Percentiles rank a stretch among this genome's conserved stretches.
These are phyloP conservation scores for Drosophila ficusphila DNA, from an alignment of 1,140 invertebrate species.

Conservation along the genomic window DNA sequence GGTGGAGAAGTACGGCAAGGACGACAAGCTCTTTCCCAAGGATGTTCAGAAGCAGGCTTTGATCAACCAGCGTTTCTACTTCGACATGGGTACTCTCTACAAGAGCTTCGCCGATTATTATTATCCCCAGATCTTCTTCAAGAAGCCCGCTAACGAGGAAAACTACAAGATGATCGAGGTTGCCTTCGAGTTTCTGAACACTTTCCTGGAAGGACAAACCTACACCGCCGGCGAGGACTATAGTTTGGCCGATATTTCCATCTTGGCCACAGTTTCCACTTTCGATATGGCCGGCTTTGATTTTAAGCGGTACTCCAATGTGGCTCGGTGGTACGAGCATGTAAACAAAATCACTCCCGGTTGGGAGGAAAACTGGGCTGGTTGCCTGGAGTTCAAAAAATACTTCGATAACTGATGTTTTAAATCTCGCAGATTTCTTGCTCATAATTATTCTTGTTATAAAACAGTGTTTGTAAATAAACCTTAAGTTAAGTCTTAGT, in stretches of 20 bases:
- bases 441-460: not conserved
- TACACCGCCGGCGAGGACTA: conserved; percentile 88
- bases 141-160: conserved; percentile 86
- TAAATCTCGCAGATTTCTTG: not conserved
- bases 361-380: conserved; percentile 88
- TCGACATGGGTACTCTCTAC: conserved; percentile 89
- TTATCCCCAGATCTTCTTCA: conserved; percentile 89
- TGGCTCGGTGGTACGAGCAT: conserved; percentile 88
- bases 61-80: conserved; percentile 90
- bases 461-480: no score
- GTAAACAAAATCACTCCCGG: conserved; percentile 88
- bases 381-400: conserved; percentile 51
- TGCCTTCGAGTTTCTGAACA: conserved; percentile 87
- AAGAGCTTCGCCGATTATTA: conserved; percentile 86
- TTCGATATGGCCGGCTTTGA: conserved; percentile 88
- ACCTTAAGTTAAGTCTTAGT: no score
- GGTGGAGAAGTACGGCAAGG: conserved; percentile 86
- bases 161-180: conserved; percentile 87
- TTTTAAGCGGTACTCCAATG: conserved; percentile 88
- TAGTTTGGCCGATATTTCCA: conserved; percentile 90
- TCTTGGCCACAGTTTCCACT: conserved; percentile 87
- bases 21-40: conserved; percentile 88
- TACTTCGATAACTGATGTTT: conserved; percentile 49
- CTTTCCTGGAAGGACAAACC: conserved; percentile 87
- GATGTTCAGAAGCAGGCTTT: conserved; percentile 87